Evolutionary conservation across 2,113 vertebrate genomes (phyloP).

Genomic region (Bettongia penicillata): DNA sequence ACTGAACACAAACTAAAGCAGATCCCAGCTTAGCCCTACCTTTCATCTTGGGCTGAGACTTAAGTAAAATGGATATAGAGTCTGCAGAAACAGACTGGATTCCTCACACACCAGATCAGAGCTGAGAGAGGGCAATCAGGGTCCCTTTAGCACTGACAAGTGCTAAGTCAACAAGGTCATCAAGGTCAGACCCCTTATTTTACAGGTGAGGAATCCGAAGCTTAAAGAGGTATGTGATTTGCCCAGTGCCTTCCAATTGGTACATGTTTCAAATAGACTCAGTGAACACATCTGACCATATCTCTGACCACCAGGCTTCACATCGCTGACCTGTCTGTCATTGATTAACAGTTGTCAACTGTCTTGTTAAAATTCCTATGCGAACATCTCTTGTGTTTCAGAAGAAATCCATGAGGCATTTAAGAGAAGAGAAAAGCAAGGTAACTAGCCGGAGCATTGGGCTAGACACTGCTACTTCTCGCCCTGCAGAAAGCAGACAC

Average conservation of each 20-base stretch:
- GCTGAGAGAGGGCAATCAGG: background rate
- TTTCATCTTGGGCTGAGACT: background rate
- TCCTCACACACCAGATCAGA: background rate
- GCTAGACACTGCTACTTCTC: slow-evolving; percentile 68
- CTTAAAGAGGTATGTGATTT: background rate
- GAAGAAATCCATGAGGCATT: slow-evolving; percentile 80
- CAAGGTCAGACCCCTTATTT: background rate
- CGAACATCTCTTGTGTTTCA: slow-evolving; percentile 78
- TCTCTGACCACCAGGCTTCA: background rate
- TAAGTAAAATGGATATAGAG: background rate
- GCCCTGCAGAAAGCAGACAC: slow-evolving; percentile 47
- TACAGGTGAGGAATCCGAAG: background rate
- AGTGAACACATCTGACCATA: background rate
- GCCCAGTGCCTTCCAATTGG: fast-evolving
- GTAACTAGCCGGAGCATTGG: slow-evolving; percentile 76
- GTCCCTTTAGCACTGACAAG: background rate
- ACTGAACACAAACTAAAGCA: background rate
- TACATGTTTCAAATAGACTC: background rate
- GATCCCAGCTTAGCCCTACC: background rate
- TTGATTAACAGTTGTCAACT: background rate
- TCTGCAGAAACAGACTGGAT: background rate
- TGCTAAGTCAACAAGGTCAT: background rate
- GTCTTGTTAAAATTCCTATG: background rate
- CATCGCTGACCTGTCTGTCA: background rate
- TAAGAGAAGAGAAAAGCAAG: slow-evolving; percentile 78